phyloP scores from a whole-genome alignment of 1,140 invertebrate species.

The Zophobas atratus region DNA sequence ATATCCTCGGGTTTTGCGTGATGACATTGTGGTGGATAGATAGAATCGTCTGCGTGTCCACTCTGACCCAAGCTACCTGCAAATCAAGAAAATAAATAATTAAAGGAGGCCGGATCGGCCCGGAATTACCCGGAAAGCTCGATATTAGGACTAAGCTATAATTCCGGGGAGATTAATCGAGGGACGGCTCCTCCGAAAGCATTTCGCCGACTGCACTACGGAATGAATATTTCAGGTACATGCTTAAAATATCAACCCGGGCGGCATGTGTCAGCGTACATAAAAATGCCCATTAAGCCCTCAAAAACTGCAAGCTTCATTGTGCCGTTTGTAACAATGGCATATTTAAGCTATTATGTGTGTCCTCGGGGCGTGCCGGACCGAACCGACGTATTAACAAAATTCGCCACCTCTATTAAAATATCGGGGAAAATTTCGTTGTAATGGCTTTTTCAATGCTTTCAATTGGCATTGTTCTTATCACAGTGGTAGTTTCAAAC shows the following conservation, averaged over 20 bases:
- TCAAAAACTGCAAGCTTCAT: neutral
- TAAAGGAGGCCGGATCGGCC: slow-evolving; percentile 22
- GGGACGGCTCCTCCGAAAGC: slow-evolving; percentile 30
- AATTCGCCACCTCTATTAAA: slow-evolving; percentile 30
- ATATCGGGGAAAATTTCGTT: neutral
- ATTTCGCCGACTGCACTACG: slow-evolving; percentile 24
- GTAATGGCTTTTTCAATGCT: too few relatives aligned
- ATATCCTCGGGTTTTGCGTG: slow-evolving; percentile 89
- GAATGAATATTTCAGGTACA: slow-evolving; percentile 27
- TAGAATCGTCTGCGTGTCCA: slow-evolving; percentile 92
- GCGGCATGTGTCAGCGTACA: slow-evolving; percentile 17
- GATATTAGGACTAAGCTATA: slow-evolving; percentile 40
- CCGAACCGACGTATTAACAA: neutral
- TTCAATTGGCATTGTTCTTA: too few relatives aligned
- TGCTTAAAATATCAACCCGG: slow-evolving; percentile 30
- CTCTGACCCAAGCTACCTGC: slow-evolving; percentile 92
- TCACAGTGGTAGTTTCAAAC: too few relatives aligned
- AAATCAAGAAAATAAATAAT: slow-evolving; percentile 55
- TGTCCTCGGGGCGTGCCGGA: too few relatives aligned
- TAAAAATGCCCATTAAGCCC: slow-evolving; percentile 15
- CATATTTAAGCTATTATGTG: slow-evolving; percentile 3
- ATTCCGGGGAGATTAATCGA: slow-evolving; percentile 42
- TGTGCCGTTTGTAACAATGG: slow-evolving; percentile 11
- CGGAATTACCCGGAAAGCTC: slow-evolving; percentile 36
- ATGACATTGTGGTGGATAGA: slow-evolving; percentile 93